A percentile compares a stretch with the other conserved stretches of the same genome.
Evolutionary conservation across 2,113 vertebrate species (phyloP).

Genomic region (Cynopterus brachyotis): DNA sequence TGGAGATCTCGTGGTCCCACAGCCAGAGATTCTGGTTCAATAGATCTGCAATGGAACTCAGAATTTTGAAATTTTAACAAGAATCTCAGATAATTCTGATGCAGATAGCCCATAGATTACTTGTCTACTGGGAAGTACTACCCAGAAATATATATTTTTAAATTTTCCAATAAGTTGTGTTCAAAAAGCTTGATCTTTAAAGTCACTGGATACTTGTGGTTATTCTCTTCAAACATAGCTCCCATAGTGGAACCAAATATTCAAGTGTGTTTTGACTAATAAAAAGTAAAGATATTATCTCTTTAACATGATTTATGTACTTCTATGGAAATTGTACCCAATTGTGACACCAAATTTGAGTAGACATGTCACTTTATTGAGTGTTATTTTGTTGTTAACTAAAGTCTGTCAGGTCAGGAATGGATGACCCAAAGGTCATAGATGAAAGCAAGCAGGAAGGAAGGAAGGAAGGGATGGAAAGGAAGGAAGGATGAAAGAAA

Average conservation of each 20-base stretch:
- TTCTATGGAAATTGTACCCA: not conserved
- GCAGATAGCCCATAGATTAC: not conserved
- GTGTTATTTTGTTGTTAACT: slow-evolving; percentile 23
- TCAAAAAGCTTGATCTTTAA: not conserved
- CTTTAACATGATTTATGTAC: not conserved
- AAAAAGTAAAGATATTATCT: slow-evolving; percentile 22
- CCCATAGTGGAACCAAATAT: not conserved
- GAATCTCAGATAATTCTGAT: not conserved
- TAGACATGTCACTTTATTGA: not conserved
- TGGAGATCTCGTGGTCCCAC: not conserved
- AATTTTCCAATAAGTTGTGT: not conserved
- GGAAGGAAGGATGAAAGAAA: not conserved
- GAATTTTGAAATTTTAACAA: not conserved
- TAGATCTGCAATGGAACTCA: not conserved
- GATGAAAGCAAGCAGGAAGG: not conserved
- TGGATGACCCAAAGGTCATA: not conserved
- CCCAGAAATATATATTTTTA: not conserved
- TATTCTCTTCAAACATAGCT: slow-evolving; percentile 2
- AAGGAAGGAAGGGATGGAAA: not conserved
- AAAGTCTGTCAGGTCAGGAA: not conserved
- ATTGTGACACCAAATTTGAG: not conserved
- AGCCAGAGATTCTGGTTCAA: not conserved
- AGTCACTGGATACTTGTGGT: not conserved
- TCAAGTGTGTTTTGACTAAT: not conserved
- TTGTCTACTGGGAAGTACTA: not conserved